Base-by-base conservation (phyloP, 2,797 vertebrate species). In the Neosalanx taihuensis region DNA sequence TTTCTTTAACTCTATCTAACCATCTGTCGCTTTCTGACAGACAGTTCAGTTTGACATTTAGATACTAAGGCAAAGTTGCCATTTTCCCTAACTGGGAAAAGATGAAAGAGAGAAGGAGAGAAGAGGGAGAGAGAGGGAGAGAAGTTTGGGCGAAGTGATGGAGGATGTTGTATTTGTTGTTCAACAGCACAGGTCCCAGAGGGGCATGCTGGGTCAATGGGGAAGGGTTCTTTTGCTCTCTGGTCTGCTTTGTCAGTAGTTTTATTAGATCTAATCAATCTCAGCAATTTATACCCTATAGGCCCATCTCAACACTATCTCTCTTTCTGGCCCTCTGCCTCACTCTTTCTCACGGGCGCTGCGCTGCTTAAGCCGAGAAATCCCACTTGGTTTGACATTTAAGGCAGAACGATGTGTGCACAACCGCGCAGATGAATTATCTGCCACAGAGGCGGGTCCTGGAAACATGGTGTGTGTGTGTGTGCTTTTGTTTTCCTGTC, bases 321-420 rank as follows among this genome's bases (percentile, higher is more conserved):
- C 37, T 35, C 12, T 17, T 31, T n/a, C 6, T 64, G 30, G 12
- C 30, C 13, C 64, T 51, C 10, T 66, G 33, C 6, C 33, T 35
- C 33, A 4, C 33, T 35, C 1, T 35, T 46, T 46, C 41, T 46
- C 41, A 13, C 12, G 41, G 41, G 41, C 2, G 41, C 41, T 64
- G 35, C 53, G n/a, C 29, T 49, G 46, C 70, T 77, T 67, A 73
- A 33, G 53, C 67, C 53, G 71, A 12, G 41, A 76, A 72, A 41
- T 76, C 69, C 61, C 59, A 31, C 62, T 67, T 20, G 53, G 64
- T 26, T 15, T 80, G 79, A 80, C 82, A 81, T 84, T 84, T 84
- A 78, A 49, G 75, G 20, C 63, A 51, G 72, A 70, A 73, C 65
- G 62, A 53, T 41, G 41, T 76, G 78, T 78, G 67, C 76, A 56